Percentiles rank a stretch among this genome's conserved stretches.
Evolutionary conservation across 1,140 invertebrate species (phyloP).

Genomic region (Elymnias hypermnestra): DNA sequence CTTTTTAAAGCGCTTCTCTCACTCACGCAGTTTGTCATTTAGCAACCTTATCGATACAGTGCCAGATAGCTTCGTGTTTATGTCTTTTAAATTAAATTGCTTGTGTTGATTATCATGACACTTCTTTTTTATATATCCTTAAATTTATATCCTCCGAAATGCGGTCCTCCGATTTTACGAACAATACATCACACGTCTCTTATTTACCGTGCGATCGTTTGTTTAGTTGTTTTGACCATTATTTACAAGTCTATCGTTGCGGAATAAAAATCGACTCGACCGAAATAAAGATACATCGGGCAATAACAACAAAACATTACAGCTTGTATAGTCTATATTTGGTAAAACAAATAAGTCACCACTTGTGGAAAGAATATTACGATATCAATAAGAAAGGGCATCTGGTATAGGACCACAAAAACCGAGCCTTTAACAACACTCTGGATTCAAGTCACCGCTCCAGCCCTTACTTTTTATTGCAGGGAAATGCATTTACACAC

Average conservation of each 20-base stretch:
- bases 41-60: slow-evolving; percentile 65
- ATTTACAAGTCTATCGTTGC: slow-evolving; percentile 31
- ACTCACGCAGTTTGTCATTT: slow-evolving; percentile 66
- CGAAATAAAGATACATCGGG: slow-evolving; percentile 23
- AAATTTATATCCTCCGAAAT: slow-evolving; percentile 45
- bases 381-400: too few species aligned
- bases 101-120: slow-evolving; percentile 64
- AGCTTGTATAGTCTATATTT: too few species aligned
- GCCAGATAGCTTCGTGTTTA: slow-evolving; percentile 64
- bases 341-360: too few species aligned
- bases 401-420: too few species aligned
- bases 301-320: slow-evolving; percentile 33
- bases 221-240: slow-evolving; percentile 40
- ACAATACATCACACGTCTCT: slow-evolving; percentile 30
- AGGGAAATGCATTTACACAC: too few species aligned
- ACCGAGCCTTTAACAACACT: too few species aligned
- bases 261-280: slow-evolving; percentile 29
- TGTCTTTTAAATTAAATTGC: slow-evolving; percentile 71
- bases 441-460: too few species aligned
- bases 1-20: slow-evolving; percentile 62
- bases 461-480: too few species aligned
- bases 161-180: slow-evolving; percentile 18
- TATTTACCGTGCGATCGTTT: slow-evolving; percentile 26
- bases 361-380: too few species aligned
- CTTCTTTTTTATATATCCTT: slow-evolving; percentile 48